Percentiles rank a stretch among this genome's conserved stretches.
Conservation (phyloP, 2,113 vertebrate species). For the Indri indri region DNA sequence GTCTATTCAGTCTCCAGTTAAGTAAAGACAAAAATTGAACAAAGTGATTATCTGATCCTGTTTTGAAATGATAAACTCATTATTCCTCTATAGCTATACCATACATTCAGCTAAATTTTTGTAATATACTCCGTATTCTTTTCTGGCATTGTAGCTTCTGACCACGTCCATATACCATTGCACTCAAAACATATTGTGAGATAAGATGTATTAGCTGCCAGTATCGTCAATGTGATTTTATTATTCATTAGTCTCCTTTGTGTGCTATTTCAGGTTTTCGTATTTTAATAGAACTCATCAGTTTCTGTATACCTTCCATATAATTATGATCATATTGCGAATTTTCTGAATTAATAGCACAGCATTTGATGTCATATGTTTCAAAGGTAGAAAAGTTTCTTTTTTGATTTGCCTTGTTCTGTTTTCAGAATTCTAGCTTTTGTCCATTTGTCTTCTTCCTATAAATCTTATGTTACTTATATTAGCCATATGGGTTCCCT, state of each 20-base stretch:
- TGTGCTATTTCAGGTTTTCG: not conserved
- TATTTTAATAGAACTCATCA: not conserved
- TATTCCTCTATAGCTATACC: not conserved
- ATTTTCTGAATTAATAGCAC: not conserved
- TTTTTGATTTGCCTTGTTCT: not conserved
- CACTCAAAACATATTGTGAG: not conserved
- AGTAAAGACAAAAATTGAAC: not conserved
- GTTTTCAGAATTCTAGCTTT: conserved; percentile 34
- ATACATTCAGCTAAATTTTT: conserved; percentile 9
- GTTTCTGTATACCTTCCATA: not conserved
- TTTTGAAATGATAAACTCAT: not conserved
- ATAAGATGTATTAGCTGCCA: conserved; percentile 18
- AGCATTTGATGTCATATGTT: not conserved
- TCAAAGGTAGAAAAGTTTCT: not conserved
- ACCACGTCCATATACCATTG: not conserved
- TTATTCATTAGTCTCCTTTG: conserved; percentile 58
- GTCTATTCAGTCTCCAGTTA: not conserved
- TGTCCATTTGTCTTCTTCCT: not conserved
- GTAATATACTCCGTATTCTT: not conserved
- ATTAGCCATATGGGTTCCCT: not conserved
- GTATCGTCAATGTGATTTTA: conserved; percentile 25
- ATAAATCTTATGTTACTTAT: not conserved
- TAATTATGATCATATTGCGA: not conserved
- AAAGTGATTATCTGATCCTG: not conserved
- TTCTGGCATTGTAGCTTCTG: not conserved